Evolutionary conservation across 2,888 invertebrate species (phyloP).

Genomic region (Rhopalosiphum nymphaeae): DNA sequence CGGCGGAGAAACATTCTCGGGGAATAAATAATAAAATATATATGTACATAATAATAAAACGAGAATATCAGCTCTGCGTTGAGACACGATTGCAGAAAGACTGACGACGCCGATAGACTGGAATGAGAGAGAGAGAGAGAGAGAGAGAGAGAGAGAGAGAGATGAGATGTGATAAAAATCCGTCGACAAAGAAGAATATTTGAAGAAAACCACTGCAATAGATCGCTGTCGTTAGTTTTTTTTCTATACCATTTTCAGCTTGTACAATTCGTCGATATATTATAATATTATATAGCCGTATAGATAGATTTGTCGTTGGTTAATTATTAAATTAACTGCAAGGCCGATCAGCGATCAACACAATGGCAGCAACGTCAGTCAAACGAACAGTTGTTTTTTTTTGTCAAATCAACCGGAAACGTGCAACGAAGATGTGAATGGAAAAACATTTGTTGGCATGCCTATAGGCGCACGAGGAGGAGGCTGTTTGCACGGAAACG

Average conservation of each 20-base stretch:
- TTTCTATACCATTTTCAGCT: neutral
- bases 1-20: conserved; percentile 52
- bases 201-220: neutral
- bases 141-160: neutral
- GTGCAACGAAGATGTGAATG: neutral
- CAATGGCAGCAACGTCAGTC: neutral
- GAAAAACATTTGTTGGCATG: neutral
- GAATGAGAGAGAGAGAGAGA: neutral
- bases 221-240: neutral
- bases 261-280: neutral
- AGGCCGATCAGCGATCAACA: conserved; percentile 22
- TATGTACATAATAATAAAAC: conserved; percentile 9
- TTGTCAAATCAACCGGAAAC: conserved; percentile 37
- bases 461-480: neutral
- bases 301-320: neutral
- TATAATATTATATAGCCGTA: neutral
- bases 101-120: conserved; percentile 17
- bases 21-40: conserved; percentile 42
- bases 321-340: conserved; percentile 43
- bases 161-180: conserved; percentile 30
- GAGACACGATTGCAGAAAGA: conserved; percentile 36
- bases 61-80: conserved; percentile 18
- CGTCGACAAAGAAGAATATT: conserved; percentile 21
- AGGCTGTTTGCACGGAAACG: conserved; percentile 44
- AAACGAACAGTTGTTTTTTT: conserved; percentile 5